These are phyloP conservation scores for Oreonectes daqikongensis DNA, from an alignment of 2,797 vertebrate species.

Conservation along the genomic window DNA sequence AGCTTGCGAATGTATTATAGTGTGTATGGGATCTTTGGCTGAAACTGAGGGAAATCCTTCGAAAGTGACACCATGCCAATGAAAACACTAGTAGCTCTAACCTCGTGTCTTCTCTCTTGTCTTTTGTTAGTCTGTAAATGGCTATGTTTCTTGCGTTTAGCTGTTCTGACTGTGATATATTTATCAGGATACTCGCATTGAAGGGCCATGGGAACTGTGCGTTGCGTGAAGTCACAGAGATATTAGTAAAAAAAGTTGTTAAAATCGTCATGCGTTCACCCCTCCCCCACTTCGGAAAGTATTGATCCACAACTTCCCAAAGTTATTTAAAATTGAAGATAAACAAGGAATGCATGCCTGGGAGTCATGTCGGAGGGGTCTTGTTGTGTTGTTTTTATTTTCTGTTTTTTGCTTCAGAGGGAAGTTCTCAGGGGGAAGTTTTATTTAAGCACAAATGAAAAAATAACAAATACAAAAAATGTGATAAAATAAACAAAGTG, in stretches of 20 bases:
- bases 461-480: constrained; percentile 57
- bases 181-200: constrained; percentile 53
- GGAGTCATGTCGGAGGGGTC: constrained; percentile 65
- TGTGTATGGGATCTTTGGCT: constrained; percentile 76
- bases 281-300: constrained; percentile 65
- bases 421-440: constrained; percentile 56
- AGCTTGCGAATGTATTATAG: constrained; percentile 79
- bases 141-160: constrained; percentile 23
- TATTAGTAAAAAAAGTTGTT: constrained; percentile 69
- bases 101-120: constrained; percentile 65
- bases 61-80: constrained; percentile 70
- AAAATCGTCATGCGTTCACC: constrained; percentile 73
- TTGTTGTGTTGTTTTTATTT: constrained; percentile 58
- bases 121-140: constrained; percentile 41
- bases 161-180: constrained; percentile 61
- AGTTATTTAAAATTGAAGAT: constrained; percentile 82
- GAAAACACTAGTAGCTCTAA: constrained; percentile 72
- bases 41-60: constrained; percentile 78
- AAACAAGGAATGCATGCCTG: constrained; percentile 78
- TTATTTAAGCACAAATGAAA: constrained; percentile 32
- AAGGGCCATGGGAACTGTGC: constrained; percentile 76
- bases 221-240: constrained; percentile 67
- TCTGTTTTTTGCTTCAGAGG: constrained; percentile 57
- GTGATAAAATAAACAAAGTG: constrained; percentile 71
- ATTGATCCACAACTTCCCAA: constrained; percentile 80